These are phyloP conservation scores for Eueides isabella DNA, from an alignment of 1,140 invertebrate species.

Conservation along the genomic window DNA sequence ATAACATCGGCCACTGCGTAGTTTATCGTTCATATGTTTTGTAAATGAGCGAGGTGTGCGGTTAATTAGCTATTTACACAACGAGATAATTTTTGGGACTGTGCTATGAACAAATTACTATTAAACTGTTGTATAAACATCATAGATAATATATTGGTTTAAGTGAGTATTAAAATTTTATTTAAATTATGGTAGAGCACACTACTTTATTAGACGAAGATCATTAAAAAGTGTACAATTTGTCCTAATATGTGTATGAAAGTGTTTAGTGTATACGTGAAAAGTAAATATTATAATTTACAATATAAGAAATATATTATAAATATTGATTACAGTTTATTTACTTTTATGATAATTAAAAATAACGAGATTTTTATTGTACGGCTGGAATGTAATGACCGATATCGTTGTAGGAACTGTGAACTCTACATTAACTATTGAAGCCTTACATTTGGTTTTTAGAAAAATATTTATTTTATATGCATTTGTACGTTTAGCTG, in stretches of 20 bases:
- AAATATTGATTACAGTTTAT: neutral
- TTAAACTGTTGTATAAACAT: neutral
- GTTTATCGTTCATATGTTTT: conserved; percentile 35
- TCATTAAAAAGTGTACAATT: neutral
- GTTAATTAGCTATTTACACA: conserved; percentile 32
- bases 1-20: conserved; percentile 38
- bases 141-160: neutral
- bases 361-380: neutral
- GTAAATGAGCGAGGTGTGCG: conserved; percentile 30
- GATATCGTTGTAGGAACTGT: conserved; percentile 5
- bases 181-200: neutral
- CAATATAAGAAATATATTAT: neutral
- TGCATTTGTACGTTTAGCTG: neutral
- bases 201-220: neutral
- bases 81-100: conserved; percentile 1
- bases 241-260: neutral
- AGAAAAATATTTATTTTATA: neutral
- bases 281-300: neutral
- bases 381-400: neutral
- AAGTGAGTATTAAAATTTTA: neutral
- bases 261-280: neutral
- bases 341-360: neutral
- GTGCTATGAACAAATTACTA: neutral
- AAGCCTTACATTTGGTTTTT: neutral
- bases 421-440: neutral